Conservation (phyloP, 2,888 invertebrate genomes). For the Cryptocheilus praepositus region DNA sequence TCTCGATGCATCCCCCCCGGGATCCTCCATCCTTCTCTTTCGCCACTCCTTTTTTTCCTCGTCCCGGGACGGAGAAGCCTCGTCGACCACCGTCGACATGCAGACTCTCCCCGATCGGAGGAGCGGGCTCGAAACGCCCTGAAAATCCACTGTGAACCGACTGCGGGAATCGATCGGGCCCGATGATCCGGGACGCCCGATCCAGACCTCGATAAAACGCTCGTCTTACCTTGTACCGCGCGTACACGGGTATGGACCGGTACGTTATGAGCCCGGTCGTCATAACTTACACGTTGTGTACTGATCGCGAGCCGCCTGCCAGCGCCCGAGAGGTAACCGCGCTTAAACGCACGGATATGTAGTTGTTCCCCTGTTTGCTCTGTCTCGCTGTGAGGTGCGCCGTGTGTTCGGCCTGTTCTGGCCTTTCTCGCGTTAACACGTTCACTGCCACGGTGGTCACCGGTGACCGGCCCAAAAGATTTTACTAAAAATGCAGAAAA, state of each 20-base stretch:
- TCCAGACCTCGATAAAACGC: conserved; percentile 27
- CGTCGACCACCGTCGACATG: conserved; percentile 46
- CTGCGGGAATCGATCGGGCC: conserved; percentile 39
- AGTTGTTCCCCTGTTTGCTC: no score
- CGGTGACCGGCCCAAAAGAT: no score
- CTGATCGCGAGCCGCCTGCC: conserved; percentile 35
- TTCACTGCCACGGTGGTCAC: no score
- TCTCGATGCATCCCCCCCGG: conserved; percentile 55
- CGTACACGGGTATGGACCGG: conserved; percentile 14
- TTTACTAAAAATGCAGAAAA: no score
- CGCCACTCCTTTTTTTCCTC: conserved; percentile 12
- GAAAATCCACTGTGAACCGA: conserved; percentile 52
- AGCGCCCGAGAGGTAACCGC: no score
- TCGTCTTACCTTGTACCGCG: neutral
- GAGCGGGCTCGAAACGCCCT: conserved; percentile 49
- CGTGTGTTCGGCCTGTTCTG: no score
- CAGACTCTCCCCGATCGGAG: conserved; percentile 20
- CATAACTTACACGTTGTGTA: conserved; percentile 48
- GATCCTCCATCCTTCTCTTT: conserved; percentile 33
- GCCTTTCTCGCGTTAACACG: no score
- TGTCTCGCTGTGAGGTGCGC: no score
- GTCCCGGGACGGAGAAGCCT: conserved; percentile 30
- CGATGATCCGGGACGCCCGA: conserved; percentile 31
- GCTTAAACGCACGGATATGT: no score
- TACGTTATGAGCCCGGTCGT: conserved; percentile 35